Base-by-base conservation (phyloP, 2,888 invertebrate species). In the Buathra laborator region DNA sequence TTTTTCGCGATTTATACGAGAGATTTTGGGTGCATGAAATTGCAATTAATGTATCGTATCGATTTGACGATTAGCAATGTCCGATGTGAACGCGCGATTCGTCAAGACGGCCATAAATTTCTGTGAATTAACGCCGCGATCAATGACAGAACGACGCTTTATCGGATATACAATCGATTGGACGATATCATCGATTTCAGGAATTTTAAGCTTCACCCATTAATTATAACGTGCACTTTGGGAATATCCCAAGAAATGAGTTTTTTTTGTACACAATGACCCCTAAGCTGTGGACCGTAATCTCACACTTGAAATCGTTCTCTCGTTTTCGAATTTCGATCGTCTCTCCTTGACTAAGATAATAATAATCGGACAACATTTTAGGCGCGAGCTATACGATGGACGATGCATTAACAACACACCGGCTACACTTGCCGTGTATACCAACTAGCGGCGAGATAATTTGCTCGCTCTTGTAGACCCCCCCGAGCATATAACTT, bases 321-420 rank as follows among this genome's bases (percentile, higher is more conserved):
- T 6, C 10, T 44, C 44, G 67, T n/a, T 67, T 56, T 46, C 37
- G 37, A 12, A 37, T 64, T 53, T 19, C 68, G 43, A 46, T 70
- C 32, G 62, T 62, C 62, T 71, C 62, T 37, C 43, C 24, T 64
- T 43, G 84, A 85, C 75, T 86, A 86, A 85, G 86, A 89, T 88
- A 89, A 90, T 89, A 90, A 90, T 88, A 88, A 90, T 86, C 86
- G 87, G 85, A 89, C 87, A 86, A 89, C 87, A 87, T 86, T 88
- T 86, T 85, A 86, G 77, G 85, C 79, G 16, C 77, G 43, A 71
- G 48, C 68, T 77, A 66, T 59, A 68, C 68, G 10, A 67, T 44
- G 71, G 12, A 37, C 70, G 37, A 29, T 53, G 48, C 56, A 70
- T 67, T 67, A 71, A n/a, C 43, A 64, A 19, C 37, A 37, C 56